Evolutionary conservation across 2,797 vertebrate genomes (phyloP).

Genomic region (Hydrophis major): DNA sequence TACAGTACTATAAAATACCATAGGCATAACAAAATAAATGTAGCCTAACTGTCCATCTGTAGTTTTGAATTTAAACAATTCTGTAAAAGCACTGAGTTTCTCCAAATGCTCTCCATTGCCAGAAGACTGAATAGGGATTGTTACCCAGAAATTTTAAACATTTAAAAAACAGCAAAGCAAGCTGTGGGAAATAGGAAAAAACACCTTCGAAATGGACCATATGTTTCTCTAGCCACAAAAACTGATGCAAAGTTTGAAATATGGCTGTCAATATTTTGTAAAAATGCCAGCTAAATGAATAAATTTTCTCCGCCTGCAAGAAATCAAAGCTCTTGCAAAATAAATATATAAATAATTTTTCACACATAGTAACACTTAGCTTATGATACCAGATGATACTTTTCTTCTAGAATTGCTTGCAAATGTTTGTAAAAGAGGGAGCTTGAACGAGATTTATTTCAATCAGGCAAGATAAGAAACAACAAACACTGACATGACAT

Average conservation of each 20-base stretch:
- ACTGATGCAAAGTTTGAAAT: constrained; percentile 76
- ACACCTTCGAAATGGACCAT: constrained; percentile 72
- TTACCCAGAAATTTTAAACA: constrained; percentile 43
- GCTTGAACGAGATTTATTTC: constrained; percentile 63
- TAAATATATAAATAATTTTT: constrained; percentile 70
- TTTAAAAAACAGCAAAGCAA: constrained; percentile 62
- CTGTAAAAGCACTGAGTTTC: background rate
- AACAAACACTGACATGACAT: constrained; percentile 63
- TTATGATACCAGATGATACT: constrained; percentile 81
- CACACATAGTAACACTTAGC: constrained; percentile 79
- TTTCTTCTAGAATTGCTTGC: constrained; percentile 64
- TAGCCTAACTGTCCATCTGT: background rate
- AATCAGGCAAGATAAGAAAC: constrained; percentile 64
- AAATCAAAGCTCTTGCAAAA: constrained; percentile 76
- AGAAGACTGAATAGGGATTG: constrained; percentile 33
- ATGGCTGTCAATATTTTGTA: constrained; percentile 72
- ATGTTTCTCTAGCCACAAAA: constrained; percentile 72
- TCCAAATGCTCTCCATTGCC: background rate
- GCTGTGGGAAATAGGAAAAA: constrained; percentile 61
- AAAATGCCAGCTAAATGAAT: constrained; percentile 78
- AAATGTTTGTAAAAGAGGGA: constrained; percentile 66
- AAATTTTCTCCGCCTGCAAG: constrained; percentile 78
- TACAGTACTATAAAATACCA: background rate
- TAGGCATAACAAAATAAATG: background rate
- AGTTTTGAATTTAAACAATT: background rate